Evolutionary conservation across 2,113 vertebrate species (phyloP).

Genomic region (Redunca redunca): DNA sequence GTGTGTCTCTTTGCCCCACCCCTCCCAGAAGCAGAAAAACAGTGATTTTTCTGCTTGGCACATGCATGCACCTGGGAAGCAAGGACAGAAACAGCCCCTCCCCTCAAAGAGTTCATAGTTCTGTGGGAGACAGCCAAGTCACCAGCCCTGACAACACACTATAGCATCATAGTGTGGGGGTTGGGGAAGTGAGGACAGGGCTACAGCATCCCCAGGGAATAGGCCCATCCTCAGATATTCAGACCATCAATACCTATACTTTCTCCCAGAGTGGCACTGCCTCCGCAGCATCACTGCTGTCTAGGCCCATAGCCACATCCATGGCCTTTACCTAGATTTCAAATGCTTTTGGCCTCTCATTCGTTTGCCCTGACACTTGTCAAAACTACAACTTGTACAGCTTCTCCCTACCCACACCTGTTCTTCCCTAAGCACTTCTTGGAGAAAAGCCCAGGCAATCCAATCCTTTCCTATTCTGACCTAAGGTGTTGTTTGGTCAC

Average conservation of each 20-base stretch:
- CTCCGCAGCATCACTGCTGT: not conserved
- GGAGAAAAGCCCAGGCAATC: not conserved
- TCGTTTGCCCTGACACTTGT: not conserved
- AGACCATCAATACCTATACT: not conserved
- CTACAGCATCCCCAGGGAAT: not conserved
- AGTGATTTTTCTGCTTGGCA: not conserved
- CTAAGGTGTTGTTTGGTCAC: not conserved
- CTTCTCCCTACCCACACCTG: not conserved
- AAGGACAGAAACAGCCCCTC: not conserved
- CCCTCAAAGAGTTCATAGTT: not conserved
- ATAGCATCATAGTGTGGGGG: not conserved
- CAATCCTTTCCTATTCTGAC: not conserved
- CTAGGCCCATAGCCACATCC: not conserved
- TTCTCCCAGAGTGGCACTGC: not conserved
- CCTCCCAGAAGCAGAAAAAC: not conserved
- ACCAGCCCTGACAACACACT: not conserved
- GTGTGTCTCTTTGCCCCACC: not conserved
- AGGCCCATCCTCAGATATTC: not conserved
- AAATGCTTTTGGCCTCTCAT: not conserved
- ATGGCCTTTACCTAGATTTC: not conserved
- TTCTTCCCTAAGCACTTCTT: not conserved
- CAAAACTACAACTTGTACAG: not conserved
- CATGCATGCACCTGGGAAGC: not conserved
- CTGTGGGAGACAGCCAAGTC: not conserved
- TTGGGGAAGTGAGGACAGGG: not conserved